Evolutionary conservation across 2,113 vertebrate species (phyloP), one percentile per base, ranked within the genome.

Genomic region (Otolemur garnettii): DNA sequence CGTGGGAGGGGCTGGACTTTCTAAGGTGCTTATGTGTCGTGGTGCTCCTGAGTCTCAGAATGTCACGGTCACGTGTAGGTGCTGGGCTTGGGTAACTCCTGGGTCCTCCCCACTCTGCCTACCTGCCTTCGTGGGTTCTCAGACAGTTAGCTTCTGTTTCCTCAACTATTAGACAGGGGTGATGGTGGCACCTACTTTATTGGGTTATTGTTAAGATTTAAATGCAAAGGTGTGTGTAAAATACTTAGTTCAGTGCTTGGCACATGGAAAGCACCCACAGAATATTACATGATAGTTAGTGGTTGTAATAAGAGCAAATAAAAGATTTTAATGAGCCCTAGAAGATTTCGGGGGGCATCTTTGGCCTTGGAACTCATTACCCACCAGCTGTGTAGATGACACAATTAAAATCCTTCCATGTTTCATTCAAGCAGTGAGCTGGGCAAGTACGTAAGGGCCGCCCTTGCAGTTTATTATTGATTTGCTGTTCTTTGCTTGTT

Each of bases 11-110:
- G 68, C 38, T 64, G 21, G 1, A 35, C 60, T 84, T 26, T 59
- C 69, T 19, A 3, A 87, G 66, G 28, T 72, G 93, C 57, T 83
- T 5, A 3, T 38, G 2, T 0, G 38, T 21, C 15, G 53, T 10
- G 15, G 53, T 10, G 15, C 15, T 26, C 24, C 1, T 0, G 2
- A 12, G 35, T 7, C 2, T 1, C 5, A 38, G 4, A 28, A n/a
- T 18, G 9, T 42, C 0, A 0, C 26, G 74, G 60, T 42, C 22
- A 12, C 5, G 30, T 2, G 6, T 4, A 11, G 66, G 50, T 22
- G 28, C 17, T 7, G 83, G 42, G 10, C 30, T 64, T 42, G 14
- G 45, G 15, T 11, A 3, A 2, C 64, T 38, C 53, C 11, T 15
- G 26, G 19, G 50, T 17, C n/a, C 55, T 88, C 38, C 14, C 11